Conservation (phyloP, 1,140 invertebrate species). For the Eueides isabella region DNA sequence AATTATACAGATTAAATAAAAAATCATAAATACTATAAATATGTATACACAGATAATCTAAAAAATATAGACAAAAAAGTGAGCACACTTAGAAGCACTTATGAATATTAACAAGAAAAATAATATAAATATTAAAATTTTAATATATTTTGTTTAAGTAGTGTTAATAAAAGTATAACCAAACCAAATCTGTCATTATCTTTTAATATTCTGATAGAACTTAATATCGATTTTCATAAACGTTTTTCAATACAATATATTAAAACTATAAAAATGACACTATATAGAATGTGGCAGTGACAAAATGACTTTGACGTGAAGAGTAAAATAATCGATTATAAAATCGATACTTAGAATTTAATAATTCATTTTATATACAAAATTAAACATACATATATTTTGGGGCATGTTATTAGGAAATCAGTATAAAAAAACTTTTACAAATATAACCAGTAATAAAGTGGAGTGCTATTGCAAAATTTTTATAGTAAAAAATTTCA, state of each 20-base stretch:
- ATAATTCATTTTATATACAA: not conserved
- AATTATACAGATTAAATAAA: not conserved
- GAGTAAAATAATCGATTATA: not conserved
- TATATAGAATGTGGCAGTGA: constrained; percentile 26
- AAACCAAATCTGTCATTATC: too few species aligned
- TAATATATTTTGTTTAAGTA: not conserved
- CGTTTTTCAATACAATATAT: not conserved
- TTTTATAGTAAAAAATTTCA: not conserved
- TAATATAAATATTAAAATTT: not conserved
- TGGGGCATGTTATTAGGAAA: not conserved
- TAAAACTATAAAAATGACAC: not conserved
- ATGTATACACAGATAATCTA: not conserved
- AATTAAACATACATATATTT: not conserved
- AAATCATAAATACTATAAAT: too few species aligned
- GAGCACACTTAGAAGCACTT: not conserved
- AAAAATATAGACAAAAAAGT: not conserved
- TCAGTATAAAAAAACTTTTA: too few species aligned
- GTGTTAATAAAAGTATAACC: not conserved
- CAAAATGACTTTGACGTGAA: not conserved
- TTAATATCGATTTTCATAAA: not conserved
- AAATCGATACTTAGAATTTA: not conserved
- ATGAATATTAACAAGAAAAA: not conserved
- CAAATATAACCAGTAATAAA: too few species aligned
- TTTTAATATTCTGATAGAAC: not conserved
- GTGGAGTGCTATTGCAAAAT: not conserved